phyloP scores from a whole-genome alignment of 2,888 invertebrate genomes.

The Syritta pipiens region DNA sequence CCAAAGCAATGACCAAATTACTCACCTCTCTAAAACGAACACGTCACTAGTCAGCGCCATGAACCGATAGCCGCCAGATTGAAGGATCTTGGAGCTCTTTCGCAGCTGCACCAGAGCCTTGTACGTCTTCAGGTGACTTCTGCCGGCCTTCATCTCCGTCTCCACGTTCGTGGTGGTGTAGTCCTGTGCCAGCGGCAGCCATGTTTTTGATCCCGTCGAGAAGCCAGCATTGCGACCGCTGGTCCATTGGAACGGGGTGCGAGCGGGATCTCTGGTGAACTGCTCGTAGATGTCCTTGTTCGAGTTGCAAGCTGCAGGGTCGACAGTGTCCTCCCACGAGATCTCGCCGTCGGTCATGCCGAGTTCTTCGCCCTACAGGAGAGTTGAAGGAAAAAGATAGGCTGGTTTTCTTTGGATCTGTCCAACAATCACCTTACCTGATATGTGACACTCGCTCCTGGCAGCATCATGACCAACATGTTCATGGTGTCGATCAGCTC shows the following conservation, averaged over 20 bases:
- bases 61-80: slow-evolving; percentile 73
- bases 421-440: slow-evolving; percentile 76
- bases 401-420: background rate
- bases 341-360: slow-evolving; percentile 78
- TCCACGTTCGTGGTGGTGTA: slow-evolving; percentile 82
- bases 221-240: slow-evolving; percentile 76
- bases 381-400: background rate
- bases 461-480: slow-evolving; percentile 83
- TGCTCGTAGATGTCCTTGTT: slow-evolving; percentile 81
- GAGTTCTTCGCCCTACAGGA: slow-evolving; percentile 78
- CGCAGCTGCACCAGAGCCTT: slow-evolving; percentile 80
- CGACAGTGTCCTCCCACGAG: slow-evolving; percentile 81
- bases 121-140: slow-evolving; percentile 83
- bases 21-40: slow-evolving; percentile 75
- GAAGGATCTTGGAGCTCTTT: slow-evolving; percentile 72
- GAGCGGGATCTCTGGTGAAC: slow-evolving; percentile 82
- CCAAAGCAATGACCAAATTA: no score
- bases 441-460: slow-evolving; percentile 83
- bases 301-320: slow-evolving; percentile 80
- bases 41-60: slow-evolving; percentile 72
- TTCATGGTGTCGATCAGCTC: slow-evolving; percentile 88
- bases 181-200: slow-evolving; percentile 80
- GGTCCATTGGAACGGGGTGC: slow-evolving; percentile 83
- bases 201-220: slow-evolving; percentile 74
- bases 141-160: slow-evolving; percentile 77